phyloP scores from a whole-genome alignment of 1,140 invertebrate species.

The Panulirus ornatus region DNA sequence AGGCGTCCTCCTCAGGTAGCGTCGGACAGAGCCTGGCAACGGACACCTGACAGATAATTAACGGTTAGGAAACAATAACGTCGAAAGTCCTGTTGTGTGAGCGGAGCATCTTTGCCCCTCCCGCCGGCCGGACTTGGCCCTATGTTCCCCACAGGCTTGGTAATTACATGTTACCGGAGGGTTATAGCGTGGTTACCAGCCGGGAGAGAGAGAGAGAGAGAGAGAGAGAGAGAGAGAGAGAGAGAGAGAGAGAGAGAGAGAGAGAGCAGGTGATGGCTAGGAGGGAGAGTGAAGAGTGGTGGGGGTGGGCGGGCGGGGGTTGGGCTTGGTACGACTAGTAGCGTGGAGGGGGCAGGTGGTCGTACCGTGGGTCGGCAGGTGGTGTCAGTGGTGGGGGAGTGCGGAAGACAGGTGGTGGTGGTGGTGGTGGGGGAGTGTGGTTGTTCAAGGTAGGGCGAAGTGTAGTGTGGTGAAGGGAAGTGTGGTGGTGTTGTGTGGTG shows the following conservation, averaged over 20 bases:
- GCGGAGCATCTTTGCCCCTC: constrained; percentile 31
- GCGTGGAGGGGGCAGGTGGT: too few relatives aligned
- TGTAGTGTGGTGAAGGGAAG: too few relatives aligned
- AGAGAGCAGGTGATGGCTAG: background rate
- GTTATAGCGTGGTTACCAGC: constrained; percentile 52
- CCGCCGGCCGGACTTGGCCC: constrained; percentile 24
- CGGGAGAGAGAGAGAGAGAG: constrained; percentile 5
- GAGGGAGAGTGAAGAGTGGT: background rate
- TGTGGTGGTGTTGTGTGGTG: too few relatives aligned
- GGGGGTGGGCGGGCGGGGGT: too few relatives aligned
- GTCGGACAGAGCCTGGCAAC: constrained; percentile 42
- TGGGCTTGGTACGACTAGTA: too few relatives aligned
- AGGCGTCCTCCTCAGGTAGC: constrained; percentile 48
- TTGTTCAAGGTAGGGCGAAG: too few relatives aligned
- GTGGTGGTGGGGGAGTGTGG: too few relatives aligned
- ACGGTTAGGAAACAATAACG: constrained; percentile 54
- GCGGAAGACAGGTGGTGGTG: too few relatives aligned
- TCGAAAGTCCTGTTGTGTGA: constrained; percentile 39
- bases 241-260: background rate
- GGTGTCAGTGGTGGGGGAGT: too few relatives aligned
- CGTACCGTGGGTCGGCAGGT: too few relatives aligned
- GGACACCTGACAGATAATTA: constrained; percentile 61
- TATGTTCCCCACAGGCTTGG: constrained; percentile 29
- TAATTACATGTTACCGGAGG: constrained; percentile 60
- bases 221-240: background rate